These are phyloP conservation scores for Ips typographus DNA, from an alignment of 1,140 invertebrate species.

Conservation along the genomic window DNA sequence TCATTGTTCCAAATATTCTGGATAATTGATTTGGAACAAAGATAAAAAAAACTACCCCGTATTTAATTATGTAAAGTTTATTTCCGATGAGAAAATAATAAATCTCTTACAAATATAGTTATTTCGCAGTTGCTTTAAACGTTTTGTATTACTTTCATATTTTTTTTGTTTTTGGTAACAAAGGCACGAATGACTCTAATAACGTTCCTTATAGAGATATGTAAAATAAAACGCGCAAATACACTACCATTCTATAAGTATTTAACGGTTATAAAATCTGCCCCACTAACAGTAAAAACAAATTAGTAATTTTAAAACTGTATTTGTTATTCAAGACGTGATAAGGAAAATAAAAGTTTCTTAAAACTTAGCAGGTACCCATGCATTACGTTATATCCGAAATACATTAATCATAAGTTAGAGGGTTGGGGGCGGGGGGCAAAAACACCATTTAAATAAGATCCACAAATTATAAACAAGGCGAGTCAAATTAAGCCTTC, in stretches of 20 bases:
- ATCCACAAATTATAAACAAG: no score
- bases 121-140: conserved; percentile 34
- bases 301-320: no score
- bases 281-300: conserved; percentile 12
- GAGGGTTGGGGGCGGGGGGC: no score
- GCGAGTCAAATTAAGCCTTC: no score
- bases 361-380: no score
- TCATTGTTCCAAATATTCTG: background rate
- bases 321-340: no score
- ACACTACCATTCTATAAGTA: background rate
- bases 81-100: conserved; percentile 40
- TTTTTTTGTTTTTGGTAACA: conserved; percentile 38
- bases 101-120: conserved; percentile 42
- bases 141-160: conserved; percentile 25
- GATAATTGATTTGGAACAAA: background rate
- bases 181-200: conserved; percentile 36
- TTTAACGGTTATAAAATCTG: background rate
- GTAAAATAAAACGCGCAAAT: conserved; percentile 19
- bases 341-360: no score
- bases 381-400: no score
- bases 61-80: conserved; percentile 38
- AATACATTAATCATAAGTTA: no score
- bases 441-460: no score
- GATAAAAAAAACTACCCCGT: background rate
- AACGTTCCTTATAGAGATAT: conserved; percentile 27